A percentile compares a stretch with the other conserved stretches of the same genome.
Evolutionary conservation across 2,797 vertebrate species (phyloP).

Genomic region (Lacerta viridis): DNA sequence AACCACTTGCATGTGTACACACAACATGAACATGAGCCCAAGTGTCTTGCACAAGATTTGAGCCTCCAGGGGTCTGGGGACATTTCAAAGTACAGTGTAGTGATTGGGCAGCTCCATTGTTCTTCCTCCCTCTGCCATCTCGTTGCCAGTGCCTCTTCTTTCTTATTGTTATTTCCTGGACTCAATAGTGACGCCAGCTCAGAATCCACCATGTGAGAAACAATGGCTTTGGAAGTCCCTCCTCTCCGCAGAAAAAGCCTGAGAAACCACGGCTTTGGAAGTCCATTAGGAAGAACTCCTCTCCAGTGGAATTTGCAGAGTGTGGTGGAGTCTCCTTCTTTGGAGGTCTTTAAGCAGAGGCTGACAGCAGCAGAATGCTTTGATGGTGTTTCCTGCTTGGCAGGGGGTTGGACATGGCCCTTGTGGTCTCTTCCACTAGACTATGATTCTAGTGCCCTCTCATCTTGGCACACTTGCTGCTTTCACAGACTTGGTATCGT

Average conservation of each 20-base stretch:
- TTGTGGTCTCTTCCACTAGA: too few species aligned
- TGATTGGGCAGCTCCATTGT: not conserved
- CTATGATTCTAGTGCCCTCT: not conserved
- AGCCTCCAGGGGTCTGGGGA: not conserved
- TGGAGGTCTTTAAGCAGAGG: too few species aligned
- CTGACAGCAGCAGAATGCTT: too few species aligned
- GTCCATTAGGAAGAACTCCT: not conserved
- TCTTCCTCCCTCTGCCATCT: not conserved
- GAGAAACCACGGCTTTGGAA: not conserved
- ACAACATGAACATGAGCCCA: not conserved
- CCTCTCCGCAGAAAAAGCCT: not conserved
- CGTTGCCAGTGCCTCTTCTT: not conserved
- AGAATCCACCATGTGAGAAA: not conserved
- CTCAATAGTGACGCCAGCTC: not conserved
- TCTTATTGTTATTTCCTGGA: not conserved
- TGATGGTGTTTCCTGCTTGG: too few species aligned
- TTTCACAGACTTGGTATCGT: not conserved
- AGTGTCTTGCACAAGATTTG: not conserved
- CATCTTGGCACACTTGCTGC: not conserved
- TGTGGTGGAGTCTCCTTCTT: too few species aligned
- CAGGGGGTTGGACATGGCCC: too few species aligned
- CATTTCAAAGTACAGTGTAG: not conserved
- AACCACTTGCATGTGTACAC: not conserved
- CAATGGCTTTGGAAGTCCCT: not conserved
- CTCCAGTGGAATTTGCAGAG: too few species aligned